These are phyloP conservation scores for Cosmopolites sordidus DNA, from an alignment of 2,888 invertebrate species.

Conservation along the genomic window DNA sequence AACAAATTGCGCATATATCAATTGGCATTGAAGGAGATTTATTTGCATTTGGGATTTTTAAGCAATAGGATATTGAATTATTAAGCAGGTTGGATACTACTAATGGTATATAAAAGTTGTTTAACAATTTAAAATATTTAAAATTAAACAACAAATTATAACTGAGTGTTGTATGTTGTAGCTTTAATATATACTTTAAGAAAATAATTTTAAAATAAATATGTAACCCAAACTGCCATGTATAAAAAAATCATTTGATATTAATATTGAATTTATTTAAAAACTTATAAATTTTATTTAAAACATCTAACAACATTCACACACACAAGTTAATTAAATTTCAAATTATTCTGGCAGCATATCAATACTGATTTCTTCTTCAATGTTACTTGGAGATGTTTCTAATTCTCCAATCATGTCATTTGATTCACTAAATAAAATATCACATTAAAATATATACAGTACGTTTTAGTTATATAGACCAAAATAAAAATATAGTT, in stretches of 20 bases:
- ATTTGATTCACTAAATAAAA: conserved; percentile 67
- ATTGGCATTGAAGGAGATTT: background rate
- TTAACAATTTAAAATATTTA: background rate
- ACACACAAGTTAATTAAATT: background rate
- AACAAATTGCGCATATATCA: no score
- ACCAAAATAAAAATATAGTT: background rate
- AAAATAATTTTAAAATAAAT: no score
- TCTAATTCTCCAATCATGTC: conserved; percentile 67
- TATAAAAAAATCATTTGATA: background rate
- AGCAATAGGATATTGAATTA: background rate
- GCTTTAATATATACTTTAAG: no score
- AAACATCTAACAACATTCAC: background rate
- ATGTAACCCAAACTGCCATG: no score
- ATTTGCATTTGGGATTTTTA: background rate
- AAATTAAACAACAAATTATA: no score
- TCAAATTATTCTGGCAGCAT: conserved; percentile 53
- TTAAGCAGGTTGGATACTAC: no score
- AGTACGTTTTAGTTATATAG: no score
- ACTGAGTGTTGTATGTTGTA: no score
- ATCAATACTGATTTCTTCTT: conserved; percentile 71
- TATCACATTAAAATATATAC: conserved; percentile 2
- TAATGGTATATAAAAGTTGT: background rate
- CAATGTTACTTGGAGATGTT: conserved; percentile 76
- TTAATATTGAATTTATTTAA: background rate
- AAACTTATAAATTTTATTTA: background rate